phyloP scores from a whole-genome alignment of 2,113 vertebrate species.

The Archilochus colubris region DNA sequence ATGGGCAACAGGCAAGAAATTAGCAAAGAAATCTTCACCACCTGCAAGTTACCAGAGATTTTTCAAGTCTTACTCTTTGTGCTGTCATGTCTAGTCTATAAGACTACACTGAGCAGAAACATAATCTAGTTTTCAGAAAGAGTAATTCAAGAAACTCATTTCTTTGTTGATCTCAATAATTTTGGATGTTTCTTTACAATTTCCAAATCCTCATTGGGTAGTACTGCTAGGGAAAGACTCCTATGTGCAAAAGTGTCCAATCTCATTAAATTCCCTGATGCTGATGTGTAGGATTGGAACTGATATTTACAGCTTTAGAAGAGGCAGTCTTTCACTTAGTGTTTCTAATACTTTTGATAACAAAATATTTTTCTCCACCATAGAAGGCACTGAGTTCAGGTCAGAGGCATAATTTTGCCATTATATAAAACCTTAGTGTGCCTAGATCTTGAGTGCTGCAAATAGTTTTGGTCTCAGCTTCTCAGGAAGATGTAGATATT shows the following conservation, averaged over 20 bases:
- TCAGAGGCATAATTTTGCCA: not conserved
- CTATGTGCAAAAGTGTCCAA: not conserved
- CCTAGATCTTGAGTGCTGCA: not conserved
- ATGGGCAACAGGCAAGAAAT: not conserved
- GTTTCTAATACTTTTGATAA: not conserved
- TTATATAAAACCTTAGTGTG: not conserved
- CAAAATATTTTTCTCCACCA: not conserved
- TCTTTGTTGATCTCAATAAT: not conserved
- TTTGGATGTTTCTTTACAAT: not conserved
- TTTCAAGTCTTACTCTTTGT: not conserved
- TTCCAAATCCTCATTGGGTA: not conserved
- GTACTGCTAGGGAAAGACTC: not conserved
- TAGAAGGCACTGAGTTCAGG: not conserved
- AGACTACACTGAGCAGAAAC: not conserved
- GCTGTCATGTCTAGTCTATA: fast-evolving
- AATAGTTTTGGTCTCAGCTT: not conserved
- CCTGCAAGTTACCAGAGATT: not conserved
- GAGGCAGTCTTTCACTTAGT: not conserved
- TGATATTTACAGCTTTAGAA: not conserved
- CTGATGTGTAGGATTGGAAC: not conserved
- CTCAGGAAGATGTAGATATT: not conserved
- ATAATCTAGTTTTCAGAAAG: not conserved
- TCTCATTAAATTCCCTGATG: not conserved
- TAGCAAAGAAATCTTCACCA: not conserved
- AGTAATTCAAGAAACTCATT: not conserved